Base-by-base conservation (phyloP, 2,113 vertebrate species). In the Pomatostomus ruficeps region DNA sequence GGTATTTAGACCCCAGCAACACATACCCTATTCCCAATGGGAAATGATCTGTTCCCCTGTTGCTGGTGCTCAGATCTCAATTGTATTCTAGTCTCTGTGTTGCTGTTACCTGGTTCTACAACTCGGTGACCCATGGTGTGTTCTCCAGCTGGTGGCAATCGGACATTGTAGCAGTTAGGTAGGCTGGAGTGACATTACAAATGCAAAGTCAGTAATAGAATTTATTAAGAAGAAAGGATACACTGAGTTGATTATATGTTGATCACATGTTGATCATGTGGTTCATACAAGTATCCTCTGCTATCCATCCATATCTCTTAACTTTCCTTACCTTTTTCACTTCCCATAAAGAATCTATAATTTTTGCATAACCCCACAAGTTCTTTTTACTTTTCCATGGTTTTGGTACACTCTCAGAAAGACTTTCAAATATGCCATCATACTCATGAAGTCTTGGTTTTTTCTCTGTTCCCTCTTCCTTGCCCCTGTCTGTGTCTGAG, bases 111-210 rank as follows among this genome's bases (percentile, higher is more conserved):
- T 71, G n/a, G 15, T 38, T 81, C 55, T 81, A 17, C 46, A 46
- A 11, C 15, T 21, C 52, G n/a, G n/a, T 63, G 20, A 73, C 14
- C 14, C 0, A 0, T 20, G 18, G 4, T 63, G 12, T 63, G 19
- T 73, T 59, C 31, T 68, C 40, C 38, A 57, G 66, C 43, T 75
- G 24, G 57, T 82, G 55, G 22, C 28, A 62, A 4, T 22, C 72
- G 43, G 46, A 40, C 12, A 0, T 48, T 31, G 42, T 58, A 54
- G 28, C 28, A n/a, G 14, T 75, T 1, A 0, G 3, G 9, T 20
- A 66, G 79, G 8, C 14, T 18, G 33, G 22, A 49, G 25, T 51
- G 57, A 85, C 35, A 51, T 82, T 58, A 67, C 29, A 54, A 57
- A 78, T 17, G 19, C 25, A 57, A 68, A 74, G 25, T 55, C 67